Percentiles rank a stretch among this genome's conserved stretches.
Evolutionary conservation across 1,140 invertebrate species (phyloP).

Genomic region (Idris sp.): DNA sequence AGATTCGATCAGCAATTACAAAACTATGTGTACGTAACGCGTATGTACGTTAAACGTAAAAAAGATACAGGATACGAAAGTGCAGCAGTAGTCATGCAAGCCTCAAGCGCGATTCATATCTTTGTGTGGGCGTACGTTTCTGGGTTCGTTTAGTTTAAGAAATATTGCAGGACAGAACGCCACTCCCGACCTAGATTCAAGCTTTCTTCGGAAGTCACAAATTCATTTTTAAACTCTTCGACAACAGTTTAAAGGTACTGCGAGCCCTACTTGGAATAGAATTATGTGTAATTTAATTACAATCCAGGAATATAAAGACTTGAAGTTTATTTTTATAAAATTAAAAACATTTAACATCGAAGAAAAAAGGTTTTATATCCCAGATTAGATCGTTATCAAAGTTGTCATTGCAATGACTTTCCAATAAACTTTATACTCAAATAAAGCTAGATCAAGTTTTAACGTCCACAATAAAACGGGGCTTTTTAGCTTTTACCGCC

Average conservation of each 20-base stretch:
- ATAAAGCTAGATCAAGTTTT: too few species aligned
- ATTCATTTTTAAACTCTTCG: constrained; percentile 7
- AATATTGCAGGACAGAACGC: constrained; percentile 24
- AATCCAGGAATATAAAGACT: too few species aligned
- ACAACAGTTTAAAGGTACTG: not conserved
- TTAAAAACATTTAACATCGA: too few species aligned
- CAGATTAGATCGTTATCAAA: too few species aligned
- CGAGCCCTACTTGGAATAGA: too few species aligned
- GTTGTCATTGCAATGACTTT: too few species aligned
- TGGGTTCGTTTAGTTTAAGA: constrained; percentile 39
- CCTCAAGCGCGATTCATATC: constrained; percentile 43
- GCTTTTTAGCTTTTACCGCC: too few species aligned
- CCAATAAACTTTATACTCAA: too few species aligned
- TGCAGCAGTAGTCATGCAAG: constrained; percentile 49
- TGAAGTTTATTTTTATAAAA: too few species aligned
- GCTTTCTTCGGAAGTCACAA: constrained; percentile 18
- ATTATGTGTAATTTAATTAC: too few species aligned
- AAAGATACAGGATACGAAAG: constrained; percentile 45
- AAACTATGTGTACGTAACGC: constrained; percentile 34
- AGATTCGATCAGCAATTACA: constrained; percentile 50
- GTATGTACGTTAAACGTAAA: constrained; percentile 32
- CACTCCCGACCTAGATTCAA: constrained; percentile 9
- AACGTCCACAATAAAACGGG: too few species aligned
- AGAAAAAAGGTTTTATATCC: too few species aligned
- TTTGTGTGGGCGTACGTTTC: constrained; percentile 40